Base-by-base conservation (phyloP, 2,113 vertebrate species). In the Sinocyclocheilus grahami region DNA sequence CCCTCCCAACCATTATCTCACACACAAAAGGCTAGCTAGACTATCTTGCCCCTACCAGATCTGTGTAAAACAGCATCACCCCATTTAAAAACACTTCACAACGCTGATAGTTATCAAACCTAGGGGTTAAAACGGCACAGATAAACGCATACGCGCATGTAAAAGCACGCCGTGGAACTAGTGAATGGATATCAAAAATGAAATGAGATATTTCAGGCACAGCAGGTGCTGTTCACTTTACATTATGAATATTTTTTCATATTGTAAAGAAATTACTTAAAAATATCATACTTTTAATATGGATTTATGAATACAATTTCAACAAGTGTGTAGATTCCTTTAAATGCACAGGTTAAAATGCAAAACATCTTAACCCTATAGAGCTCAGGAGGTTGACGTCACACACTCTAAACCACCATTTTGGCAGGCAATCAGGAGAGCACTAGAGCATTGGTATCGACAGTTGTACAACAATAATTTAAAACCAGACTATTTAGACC, bases 11-110 rank as follows among this genome's bases (percentile, higher is more conserved):
- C 90, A 92, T 93, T 90, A 89, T 93, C 93, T 94, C 63, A 86
- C 94, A 95, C 94, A 96, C 95, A 96, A 96, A 96, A 95, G 95
- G 90, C 91, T 91, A 89, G 92, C 91, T 92, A 95, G 94, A 95
- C 95, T 96, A 93, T 96, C 93, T 95, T 94, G 94, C 93, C 42
- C 18, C 14, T 20, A 48, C 60, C 30, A 46, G 14, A 42, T 46
- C 13, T 18, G 63, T 67, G 58, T 74, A 71, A 80, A 81, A 84
- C 24, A 46, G 58, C 13, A n/a, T 60, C 65, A 72, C 69, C 60
- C n/a, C 58, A 33, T 86, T 60, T 27, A 27, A 81, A 81, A 81
- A 81, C 60, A 65, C 79, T 81, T 65, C 60, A 81, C 60, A 81
- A 27, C 39, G 39, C 78, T 20, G 62, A 42, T 65, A 60, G 58